phyloP scores from a whole-genome alignment of 2,888 invertebrate species.

The Platycheirus albimanus region DNA sequence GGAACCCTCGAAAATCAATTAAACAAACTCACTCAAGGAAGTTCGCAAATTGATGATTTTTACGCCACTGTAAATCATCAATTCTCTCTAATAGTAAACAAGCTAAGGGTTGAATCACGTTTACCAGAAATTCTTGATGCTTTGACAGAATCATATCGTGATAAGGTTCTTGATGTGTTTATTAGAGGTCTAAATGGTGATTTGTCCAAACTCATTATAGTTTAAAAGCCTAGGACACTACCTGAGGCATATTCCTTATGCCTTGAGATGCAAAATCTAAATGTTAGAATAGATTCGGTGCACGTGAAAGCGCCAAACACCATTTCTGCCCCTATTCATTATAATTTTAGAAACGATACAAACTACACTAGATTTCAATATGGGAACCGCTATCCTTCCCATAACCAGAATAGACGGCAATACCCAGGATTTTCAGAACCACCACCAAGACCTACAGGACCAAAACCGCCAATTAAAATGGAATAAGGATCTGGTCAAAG shows the following conservation, averaged over 20 bases:
- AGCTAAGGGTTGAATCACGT: neutral
- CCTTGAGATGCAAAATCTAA: neutral
- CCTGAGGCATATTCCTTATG: no score
- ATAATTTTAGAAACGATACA: no score
- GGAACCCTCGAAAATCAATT: neutral
- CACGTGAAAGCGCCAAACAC: no score
- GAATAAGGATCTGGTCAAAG: neutral
- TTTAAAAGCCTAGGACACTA: no score
- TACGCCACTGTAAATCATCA: neutral
- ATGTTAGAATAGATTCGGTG: no score
- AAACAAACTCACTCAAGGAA: neutral
- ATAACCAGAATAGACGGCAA: no score
- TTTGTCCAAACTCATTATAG: no score
- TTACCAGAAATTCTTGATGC: neutral
- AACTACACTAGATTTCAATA: no score
- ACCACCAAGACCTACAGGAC: no score
- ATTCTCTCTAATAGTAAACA: neutral
- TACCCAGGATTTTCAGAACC: neutral
- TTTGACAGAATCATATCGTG: neutral
- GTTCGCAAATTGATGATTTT: neutral
- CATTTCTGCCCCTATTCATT: no score
- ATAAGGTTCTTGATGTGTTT: neutral
- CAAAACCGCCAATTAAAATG: slow-evolving; percentile 4
- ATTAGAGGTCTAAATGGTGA: neutral
- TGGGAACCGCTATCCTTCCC: no score